Conservation (phyloP, 2,888 invertebrate species). For the Himalopsyche japonica region DNA sequence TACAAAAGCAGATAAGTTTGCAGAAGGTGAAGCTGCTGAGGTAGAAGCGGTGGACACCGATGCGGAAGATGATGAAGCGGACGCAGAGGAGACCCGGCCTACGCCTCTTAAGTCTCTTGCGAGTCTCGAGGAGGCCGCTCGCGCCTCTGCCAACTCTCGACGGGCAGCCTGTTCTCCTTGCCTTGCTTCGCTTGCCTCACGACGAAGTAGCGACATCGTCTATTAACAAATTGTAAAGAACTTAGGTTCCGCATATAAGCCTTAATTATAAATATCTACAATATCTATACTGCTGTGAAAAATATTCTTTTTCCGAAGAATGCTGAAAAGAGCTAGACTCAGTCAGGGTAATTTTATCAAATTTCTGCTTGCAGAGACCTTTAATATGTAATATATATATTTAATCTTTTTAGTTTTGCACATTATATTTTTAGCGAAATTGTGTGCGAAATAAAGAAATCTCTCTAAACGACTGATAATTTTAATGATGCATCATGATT, state of each 20-base stretch:
- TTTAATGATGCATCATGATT: neutral
- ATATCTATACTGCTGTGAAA: too few relatives aligned
- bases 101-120: conserved; percentile 17
- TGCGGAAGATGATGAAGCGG: neutral
- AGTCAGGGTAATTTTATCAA: too few relatives aligned
- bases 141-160: conserved; percentile 47
- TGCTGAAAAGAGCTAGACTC: too few relatives aligned
- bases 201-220: conserved; percentile 11
- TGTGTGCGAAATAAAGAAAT: neutral
- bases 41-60: neutral
- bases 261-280: too few relatives aligned
- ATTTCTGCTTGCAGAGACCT: too few relatives aligned
- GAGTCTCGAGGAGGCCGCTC: conserved; percentile 32
- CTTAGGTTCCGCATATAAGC: neutral
- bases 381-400: too few relatives aligned
- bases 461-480: neutral
- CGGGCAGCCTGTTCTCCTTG: conserved; percentile 50
- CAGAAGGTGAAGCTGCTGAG: neutral
- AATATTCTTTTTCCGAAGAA: too few relatives aligned
- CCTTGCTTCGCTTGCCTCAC: conserved; percentile 56
- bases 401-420: too few relatives aligned
- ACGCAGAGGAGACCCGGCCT: neutral
- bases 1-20: neutral
- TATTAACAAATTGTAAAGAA: neutral
- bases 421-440: too few relatives aligned